Conservation (phyloP, 2,888 invertebrate genomes). For the Aleiodes alternator region DNA sequence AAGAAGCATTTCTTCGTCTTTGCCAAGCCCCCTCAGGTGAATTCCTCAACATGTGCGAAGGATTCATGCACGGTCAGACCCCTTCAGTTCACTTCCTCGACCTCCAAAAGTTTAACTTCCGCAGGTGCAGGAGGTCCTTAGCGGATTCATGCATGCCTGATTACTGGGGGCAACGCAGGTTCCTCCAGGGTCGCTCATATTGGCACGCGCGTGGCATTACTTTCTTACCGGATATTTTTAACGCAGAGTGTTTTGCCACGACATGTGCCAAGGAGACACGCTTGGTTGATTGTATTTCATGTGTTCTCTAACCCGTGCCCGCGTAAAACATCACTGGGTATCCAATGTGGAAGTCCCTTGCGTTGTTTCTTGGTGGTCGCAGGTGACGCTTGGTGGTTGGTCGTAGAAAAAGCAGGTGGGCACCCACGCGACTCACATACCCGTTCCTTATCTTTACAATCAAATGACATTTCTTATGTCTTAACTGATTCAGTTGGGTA, state of each 20-base stretch:
- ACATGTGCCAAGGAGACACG: conserved; percentile 64
- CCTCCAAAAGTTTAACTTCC: conserved; percentile 41
- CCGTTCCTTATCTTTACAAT: conserved; percentile 5
- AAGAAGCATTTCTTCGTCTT: conserved; percentile 12
- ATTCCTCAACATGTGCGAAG: conserved; percentile 15
- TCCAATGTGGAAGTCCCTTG: conserved; percentile 48
- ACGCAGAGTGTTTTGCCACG: conserved; percentile 49
- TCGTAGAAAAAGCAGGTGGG: conserved; percentile 37
- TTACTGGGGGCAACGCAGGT: conserved; percentile 60
- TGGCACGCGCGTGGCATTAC: conserved; percentile 22
- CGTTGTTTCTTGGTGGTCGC: conserved; percentile 64
- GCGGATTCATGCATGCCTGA: conserved; percentile 75
- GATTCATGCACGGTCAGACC: conserved; percentile 53
- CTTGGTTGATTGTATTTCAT: conserved; percentile 59
- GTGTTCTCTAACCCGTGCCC: conserved; percentile 55
- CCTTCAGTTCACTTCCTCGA: neutral
- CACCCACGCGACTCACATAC: conserved; percentile 32
- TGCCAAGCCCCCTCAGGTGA: neutral
- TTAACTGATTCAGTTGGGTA: neutral
- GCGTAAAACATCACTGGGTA: conserved; percentile 10
- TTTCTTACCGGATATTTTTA: conserved; percentile 22
- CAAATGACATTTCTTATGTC: conserved; percentile 13
- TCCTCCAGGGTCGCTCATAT: conserved; percentile 50
- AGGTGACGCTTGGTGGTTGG: conserved; percentile 61
- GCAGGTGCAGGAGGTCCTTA: conserved; percentile 46